phyloP scores from a whole-genome alignment of 2,113 vertebrate genomes.

The Hucho hucho region DNA sequence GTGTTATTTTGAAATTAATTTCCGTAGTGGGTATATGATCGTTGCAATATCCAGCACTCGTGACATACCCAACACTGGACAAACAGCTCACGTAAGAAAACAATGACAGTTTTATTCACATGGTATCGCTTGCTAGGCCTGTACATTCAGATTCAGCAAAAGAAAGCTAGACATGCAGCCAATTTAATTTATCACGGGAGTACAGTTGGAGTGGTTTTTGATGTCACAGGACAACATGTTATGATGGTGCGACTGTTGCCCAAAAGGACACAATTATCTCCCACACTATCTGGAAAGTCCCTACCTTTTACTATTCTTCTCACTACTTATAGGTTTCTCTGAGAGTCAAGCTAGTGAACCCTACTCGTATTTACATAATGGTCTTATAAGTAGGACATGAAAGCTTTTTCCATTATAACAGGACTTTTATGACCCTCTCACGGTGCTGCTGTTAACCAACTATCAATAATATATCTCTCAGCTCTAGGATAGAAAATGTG shows the following conservation, averaged over 20 bases:
- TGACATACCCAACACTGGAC: not conserved
- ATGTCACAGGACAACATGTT: not conserved
- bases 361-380: not conserved
- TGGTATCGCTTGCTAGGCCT: not conserved
- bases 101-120: not conserved
- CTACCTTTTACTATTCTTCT: not conserved
- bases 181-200: not conserved
- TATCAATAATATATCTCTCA: too few species aligned
- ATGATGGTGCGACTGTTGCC: not conserved
- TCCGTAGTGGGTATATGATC: not conserved
- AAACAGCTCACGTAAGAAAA: not conserved
- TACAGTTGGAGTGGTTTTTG: not conserved
- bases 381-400: not conserved
- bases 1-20: not conserved
- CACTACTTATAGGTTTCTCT: not conserved
- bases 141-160: too few species aligned
- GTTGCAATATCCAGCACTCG: not conserved
- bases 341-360: not conserved
- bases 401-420: not conserved
- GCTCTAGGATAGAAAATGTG: too few species aligned
- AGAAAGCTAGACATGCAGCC: too few species aligned
- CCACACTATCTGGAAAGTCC: not conserved
- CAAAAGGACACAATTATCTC: not conserved
- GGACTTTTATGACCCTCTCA: not conserved
- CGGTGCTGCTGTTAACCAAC: not conserved